phyloP scores from a whole-genome alignment of 92 coral and sea anemone genomes.

The Plumapathes pennacea region DNA sequence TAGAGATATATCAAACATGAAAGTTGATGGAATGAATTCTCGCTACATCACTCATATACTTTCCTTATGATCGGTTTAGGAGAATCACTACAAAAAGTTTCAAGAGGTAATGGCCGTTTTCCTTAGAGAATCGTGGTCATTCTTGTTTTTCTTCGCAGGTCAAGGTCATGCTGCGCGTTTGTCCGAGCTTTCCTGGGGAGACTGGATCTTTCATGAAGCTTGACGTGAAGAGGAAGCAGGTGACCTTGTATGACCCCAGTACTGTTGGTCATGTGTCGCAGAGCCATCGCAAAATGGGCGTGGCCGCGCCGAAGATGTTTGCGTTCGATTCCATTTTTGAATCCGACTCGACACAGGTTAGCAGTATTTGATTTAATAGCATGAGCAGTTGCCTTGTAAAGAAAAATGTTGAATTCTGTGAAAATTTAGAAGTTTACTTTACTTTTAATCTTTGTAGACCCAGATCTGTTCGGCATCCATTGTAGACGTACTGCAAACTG shows the following conservation, averaged over 20 bases:
- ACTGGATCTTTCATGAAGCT: constrained; percentile 97
- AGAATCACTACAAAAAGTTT: no score
- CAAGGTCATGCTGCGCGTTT: constrained; percentile 90
- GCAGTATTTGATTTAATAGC: neutral
- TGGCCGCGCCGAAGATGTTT: constrained; percentile 99
- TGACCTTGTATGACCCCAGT: constrained; percentile 93
- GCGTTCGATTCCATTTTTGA: constrained; percentile 97
- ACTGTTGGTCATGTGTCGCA: constrained; percentile 95
- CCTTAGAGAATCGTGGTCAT: no score
- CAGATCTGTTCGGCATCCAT: constrained; percentile 84
- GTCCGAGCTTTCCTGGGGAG: constrained; percentile 99
- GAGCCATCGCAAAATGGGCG: constrained; percentile 91
- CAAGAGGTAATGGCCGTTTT: no score
- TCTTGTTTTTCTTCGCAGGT: constrained; percentile 71
- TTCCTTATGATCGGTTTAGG: no score
- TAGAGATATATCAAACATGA: no score
- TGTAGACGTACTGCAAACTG: constrained; percentile 90
- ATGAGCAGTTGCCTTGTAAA: neutral
- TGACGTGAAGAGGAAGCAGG: constrained; percentile 84
- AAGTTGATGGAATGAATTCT: no score
- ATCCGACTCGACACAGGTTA: constrained; percentile 81
- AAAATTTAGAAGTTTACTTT: neutral
- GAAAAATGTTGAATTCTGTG: neutral
- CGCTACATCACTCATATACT: no score
- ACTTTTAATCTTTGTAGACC: constrained; percentile 27